Evolutionary conservation across 2,113 vertebrate genomes (phyloP).

Genomic region (Leptobrachium leishanense): DNA sequence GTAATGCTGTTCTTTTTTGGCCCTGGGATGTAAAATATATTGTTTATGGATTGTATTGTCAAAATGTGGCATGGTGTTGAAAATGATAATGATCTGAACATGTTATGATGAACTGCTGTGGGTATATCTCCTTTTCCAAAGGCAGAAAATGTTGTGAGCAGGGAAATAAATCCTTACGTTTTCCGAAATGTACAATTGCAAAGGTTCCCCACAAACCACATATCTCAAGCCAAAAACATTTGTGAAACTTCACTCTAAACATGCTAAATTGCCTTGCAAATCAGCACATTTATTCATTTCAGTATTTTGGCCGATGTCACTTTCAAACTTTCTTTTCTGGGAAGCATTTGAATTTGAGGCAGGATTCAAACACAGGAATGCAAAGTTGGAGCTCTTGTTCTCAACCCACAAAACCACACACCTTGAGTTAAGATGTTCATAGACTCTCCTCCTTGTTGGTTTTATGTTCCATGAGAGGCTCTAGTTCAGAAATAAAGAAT

Average conservation of each 20-base stretch:
- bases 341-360: conserved; percentile 43
- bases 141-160: conserved; percentile 28
- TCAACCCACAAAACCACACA: conserved; percentile 38
- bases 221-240: conserved; percentile 43
- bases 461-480: not conserved
- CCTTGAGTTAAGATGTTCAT: conserved; percentile 26
- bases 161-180: conserved; percentile 33
- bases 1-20: not conserved
- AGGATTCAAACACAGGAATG: conserved; percentile 30
- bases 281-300: conserved; percentile 48
- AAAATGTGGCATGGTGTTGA: conserved; percentile 32
- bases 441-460: not conserved
- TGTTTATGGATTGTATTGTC: conserved; percentile 29
- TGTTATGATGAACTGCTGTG: conserved; percentile 39
- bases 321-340: conserved; percentile 33
- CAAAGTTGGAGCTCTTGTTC: conserved; percentile 28
- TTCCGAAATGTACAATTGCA: conserved; percentile 22
- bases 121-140: conserved; percentile 13
- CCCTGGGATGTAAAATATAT: conserved; percentile 8
- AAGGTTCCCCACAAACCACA: conserved; percentile 45
- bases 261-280: conserved; percentile 46
- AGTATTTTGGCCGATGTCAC: conserved; percentile 34
- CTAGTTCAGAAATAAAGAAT: not conserved
- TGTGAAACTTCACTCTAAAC: conserved; percentile 44
- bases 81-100: conserved; percentile 31